Evolutionary conservation across 2,113 vertebrate species (phyloP).

Genomic region (Chascanopsetta lugubris): DNA sequence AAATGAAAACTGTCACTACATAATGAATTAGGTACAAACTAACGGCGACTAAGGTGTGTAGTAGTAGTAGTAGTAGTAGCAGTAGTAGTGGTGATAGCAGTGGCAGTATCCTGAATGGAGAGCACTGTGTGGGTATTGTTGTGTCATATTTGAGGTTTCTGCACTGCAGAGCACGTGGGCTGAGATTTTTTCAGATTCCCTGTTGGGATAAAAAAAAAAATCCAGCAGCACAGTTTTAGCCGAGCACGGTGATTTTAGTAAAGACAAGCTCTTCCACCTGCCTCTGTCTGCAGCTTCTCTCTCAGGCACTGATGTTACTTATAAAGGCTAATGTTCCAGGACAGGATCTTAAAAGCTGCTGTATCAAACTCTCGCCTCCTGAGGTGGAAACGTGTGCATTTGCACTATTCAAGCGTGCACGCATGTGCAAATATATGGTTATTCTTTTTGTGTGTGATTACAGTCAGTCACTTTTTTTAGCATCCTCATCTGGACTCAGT

Average conservation of each 20-base stretch:
- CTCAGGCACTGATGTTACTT: conserved; percentile 51
- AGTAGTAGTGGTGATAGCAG: background rate
- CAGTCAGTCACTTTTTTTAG: no score
- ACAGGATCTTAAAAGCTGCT: conserved; percentile 67
- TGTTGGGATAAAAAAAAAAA: conserved; percentile 38
- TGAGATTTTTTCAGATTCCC: conserved; percentile 13
- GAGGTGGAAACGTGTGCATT: conserved; percentile 9
- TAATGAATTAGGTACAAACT: background rate
- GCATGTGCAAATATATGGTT: no score
- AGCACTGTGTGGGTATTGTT: background rate
- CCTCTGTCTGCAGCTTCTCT: conserved; percentile 35
- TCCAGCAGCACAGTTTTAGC: conserved; percentile 32
- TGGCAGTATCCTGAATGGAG: no score
- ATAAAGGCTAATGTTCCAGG: conserved; percentile 74
- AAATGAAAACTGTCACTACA: background rate
- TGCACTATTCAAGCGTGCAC: no score
- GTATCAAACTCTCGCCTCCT: conserved; percentile 59
- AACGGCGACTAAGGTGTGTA: no score
- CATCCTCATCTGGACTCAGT: background rate
- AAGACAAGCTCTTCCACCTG: conserved; percentile 44
- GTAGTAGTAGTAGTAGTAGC: background rate
- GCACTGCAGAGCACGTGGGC: background rate
- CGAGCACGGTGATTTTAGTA: conserved; percentile 28
- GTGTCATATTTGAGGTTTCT: background rate
- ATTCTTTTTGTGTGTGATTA: no score